A percentile compares a stretch with the other conserved stretches of the same genome.
These are phyloP conservation scores for Heteromyza rotundicornis DNA, from an alignment of 2,888 invertebrate genomes.

Conservation along the genomic window DNA sequence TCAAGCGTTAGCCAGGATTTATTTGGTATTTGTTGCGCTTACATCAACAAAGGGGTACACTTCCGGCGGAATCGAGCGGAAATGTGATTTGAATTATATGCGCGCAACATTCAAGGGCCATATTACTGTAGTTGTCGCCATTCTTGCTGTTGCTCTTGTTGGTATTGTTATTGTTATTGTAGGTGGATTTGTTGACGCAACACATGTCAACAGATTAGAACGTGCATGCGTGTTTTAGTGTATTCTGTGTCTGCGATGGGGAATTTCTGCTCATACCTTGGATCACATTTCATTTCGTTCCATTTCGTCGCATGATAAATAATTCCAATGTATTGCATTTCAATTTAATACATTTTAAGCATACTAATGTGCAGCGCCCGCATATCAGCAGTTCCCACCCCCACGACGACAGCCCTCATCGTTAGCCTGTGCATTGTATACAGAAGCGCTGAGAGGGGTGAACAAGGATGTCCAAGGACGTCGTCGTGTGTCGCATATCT, in stretches of 20 bases:
- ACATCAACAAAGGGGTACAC: neutral
- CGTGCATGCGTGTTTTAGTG: neutral
- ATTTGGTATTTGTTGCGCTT: neutral
- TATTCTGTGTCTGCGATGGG: too few species aligned
- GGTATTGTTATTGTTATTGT: neutral
- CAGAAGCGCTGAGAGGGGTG: neutral
- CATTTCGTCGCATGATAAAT: neutral
- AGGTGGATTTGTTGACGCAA: neutral
- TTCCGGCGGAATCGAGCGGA: neutral
- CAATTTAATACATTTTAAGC: slow-evolving; percentile 31
- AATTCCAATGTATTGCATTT: slow-evolving; percentile 35
- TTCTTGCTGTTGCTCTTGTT: neutral
- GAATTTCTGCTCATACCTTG: neutral
- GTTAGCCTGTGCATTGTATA: neutral
- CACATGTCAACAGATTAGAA: neutral
- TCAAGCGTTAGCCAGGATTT: neutral
- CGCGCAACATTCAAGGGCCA: neutral
- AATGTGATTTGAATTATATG: neutral
- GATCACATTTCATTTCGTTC: neutral
- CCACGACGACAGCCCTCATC: neutral
- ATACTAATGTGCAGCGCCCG: slow-evolving; percentile 28
- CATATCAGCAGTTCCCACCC: too few species aligned
- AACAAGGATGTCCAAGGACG: neutral
- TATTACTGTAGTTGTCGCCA: neutral
- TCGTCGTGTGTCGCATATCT: neutral